Conservation (phyloP, 2,888 invertebrate species). For the Ecliptopera silaceata region DNA sequence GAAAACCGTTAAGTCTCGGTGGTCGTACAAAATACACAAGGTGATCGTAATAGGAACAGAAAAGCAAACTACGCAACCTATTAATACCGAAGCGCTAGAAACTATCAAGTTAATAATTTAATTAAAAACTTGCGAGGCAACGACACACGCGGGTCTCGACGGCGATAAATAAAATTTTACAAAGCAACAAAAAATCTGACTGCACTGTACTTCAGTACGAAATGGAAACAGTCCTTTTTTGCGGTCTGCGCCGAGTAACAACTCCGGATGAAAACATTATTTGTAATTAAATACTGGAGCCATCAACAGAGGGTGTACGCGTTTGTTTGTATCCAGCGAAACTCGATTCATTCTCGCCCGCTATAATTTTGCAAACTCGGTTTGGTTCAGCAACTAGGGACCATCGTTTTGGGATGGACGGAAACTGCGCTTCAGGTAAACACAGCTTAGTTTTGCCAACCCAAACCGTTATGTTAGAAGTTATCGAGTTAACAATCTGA, state of each 20-base stretch:
- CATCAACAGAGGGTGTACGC: constrained; percentile 24
- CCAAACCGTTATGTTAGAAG: constrained; percentile 23
- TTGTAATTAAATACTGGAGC: constrained; percentile 36
- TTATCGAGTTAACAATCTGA: constrained; percentile 20
- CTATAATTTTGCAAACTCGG: constrained; percentile 25
- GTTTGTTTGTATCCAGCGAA: constrained; percentile 20
- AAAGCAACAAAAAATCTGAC: constrained; percentile 44
- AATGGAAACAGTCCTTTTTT: constrained; percentile 49
- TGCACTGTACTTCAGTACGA: constrained; percentile 39
- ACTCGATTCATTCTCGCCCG: constrained; percentile 24
- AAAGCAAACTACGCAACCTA: background rate
- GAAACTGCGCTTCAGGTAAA: constrained; percentile 26
- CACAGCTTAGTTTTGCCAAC: constrained; percentile 20
- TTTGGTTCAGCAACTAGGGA: constrained; percentile 19
- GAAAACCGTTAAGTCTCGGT: too few relatives aligned
- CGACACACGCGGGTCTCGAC: constrained; percentile 53
- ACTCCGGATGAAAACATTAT: constrained; percentile 37
- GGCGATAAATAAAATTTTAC: constrained; percentile 73
- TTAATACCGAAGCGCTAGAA: constrained; percentile 42
- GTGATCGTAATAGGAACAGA: background rate
- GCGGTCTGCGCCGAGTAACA: constrained; percentile 42
- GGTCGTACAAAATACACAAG: background rate
- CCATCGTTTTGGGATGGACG: constrained; percentile 20
- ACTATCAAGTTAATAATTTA: constrained; percentile 72
- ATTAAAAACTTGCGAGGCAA: constrained; percentile 69